Evolutionary conservation across 2,888 invertebrate genomes (phyloP).

Genomic region (Rugalucina vietnamica): DNA sequence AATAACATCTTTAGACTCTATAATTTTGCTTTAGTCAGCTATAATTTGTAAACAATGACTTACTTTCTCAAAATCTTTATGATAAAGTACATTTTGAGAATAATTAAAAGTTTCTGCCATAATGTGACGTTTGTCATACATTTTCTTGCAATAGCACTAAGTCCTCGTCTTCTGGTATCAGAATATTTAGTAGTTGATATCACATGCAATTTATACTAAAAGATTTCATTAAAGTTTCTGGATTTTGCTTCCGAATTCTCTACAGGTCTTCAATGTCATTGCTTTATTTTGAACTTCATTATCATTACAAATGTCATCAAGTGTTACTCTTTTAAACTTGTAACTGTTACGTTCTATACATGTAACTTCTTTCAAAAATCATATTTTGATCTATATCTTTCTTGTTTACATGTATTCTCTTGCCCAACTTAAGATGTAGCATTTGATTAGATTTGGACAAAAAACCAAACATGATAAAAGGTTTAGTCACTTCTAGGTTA

Average conservation of each 20-base stretch:
- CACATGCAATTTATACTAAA: no score
- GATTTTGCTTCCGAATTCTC: no score
- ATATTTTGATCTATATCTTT: not conserved
- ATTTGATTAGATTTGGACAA: not conserved
- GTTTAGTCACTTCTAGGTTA: conserved; percentile 4
- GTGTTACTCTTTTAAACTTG: no score
- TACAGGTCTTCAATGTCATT: no score
- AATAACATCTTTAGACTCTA: not conserved
- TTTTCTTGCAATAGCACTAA: no score
- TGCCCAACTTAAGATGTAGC: not conserved
- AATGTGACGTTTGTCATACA: not conserved
- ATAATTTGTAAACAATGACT: not conserved
- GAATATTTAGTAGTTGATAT: no score
- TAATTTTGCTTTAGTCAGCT: not conserved
- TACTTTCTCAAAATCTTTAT: not conserved
- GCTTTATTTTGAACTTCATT: no score
- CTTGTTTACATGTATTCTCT: not conserved
- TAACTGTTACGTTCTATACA: no score
- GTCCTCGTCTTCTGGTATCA: no score
- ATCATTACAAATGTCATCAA: no score
- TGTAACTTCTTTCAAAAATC: not conserved
- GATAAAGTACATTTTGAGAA: not conserved
- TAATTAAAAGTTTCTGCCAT: not conserved
- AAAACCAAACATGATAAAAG: not conserved
- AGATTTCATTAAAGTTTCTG: no score